These are phyloP conservation scores for Nasonovia ribisnigri DNA, from an alignment of 2,888 invertebrate species.

Conservation along the genomic window DNA sequence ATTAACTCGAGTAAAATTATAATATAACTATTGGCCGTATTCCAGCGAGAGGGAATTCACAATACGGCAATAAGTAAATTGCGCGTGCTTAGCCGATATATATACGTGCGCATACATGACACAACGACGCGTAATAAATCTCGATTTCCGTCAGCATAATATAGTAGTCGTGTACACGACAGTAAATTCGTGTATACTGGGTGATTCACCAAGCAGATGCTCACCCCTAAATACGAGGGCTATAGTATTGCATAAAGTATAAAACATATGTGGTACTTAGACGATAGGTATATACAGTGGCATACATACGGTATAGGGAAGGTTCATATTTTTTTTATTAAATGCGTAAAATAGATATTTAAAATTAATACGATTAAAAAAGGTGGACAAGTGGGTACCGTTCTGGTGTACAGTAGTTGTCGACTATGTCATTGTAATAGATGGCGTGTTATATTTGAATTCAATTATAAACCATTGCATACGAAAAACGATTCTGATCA, in stretches of 20 bases:
- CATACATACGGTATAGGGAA: too few relatives aligned
- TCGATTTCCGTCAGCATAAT: background rate
- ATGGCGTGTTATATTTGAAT: too few relatives aligned
- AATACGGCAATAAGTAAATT: slow-evolving; percentile 27
- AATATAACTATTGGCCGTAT: background rate
- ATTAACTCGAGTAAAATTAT: slow-evolving; percentile 23
- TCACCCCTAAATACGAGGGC: background rate
- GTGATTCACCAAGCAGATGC: background rate
- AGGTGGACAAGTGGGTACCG: too few relatives aligned
- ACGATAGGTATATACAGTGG: too few relatives aligned
- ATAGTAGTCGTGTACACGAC: background rate
- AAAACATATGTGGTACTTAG: background rate
- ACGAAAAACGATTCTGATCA: too few relatives aligned
- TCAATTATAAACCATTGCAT: too few relatives aligned
- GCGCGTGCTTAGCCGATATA: background rate
- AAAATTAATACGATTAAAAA: too few relatives aligned
- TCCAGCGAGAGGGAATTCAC: background rate
- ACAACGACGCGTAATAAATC: slow-evolving; percentile 9
- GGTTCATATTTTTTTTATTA: too few relatives aligned
- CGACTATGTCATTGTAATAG: too few relatives aligned
- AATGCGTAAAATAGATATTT: too few relatives aligned
- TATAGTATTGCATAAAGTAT: background rate
- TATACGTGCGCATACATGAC: background rate
- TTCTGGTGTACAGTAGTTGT: too few relatives aligned
- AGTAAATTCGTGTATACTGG: background rate